Base-by-base conservation (phyloP, 2,797 vertebrate genomes). In the Pagetopsis macropterus region DNA sequence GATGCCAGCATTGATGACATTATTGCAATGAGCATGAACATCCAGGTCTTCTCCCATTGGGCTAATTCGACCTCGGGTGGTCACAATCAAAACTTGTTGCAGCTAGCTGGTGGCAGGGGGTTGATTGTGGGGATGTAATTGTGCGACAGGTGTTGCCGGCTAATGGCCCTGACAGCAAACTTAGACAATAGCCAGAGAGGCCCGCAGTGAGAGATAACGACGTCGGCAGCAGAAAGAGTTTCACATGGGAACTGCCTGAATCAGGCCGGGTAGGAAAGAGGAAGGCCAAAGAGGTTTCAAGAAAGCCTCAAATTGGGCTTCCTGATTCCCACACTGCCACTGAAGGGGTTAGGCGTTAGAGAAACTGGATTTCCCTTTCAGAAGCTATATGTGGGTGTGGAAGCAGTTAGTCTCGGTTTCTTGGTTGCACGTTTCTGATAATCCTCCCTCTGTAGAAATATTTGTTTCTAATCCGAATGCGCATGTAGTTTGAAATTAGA, bases 171-270 rank as follows among this genome's bases (percentile, higher is more conserved):
- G 85, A 78, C 86, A 63, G 82, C 40, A 64, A 43, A 48, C 41
- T 82, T 17, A 84, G 85, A 94, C 91, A 93, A 91, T 85, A 81
- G 87, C 63, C 86, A 87, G 79, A 55, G 75, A 76, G 81, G 75
- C 84, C 63, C 73, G 6, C 78, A 56, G 82, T 21, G 62, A 62
- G 78, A 90, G 91, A 93, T 93, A 93, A 92, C 82, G 43, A 70
- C 56, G 78, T 69, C 61, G 74, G 60, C 21, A 17, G 52, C 50
- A 55, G 72, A 64, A 68, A 57, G 50, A 76, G 63, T 89, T 92
- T 94, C 91, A 90, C 90, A 46, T 91, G 91, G 91, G 91, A 94
- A 94, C 86, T 31, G 40, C 40, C 12, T 81, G 69, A 85, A 79
- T 82, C 70, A 23, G 46, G 50, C 52, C 3, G 48, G 55, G 75